A percentile compares a stretch with the other conserved stretches of the same genome.
Conservation (phyloP, 1,140 invertebrate genomes). For the Macrosteles quadrilineatus region DNA sequence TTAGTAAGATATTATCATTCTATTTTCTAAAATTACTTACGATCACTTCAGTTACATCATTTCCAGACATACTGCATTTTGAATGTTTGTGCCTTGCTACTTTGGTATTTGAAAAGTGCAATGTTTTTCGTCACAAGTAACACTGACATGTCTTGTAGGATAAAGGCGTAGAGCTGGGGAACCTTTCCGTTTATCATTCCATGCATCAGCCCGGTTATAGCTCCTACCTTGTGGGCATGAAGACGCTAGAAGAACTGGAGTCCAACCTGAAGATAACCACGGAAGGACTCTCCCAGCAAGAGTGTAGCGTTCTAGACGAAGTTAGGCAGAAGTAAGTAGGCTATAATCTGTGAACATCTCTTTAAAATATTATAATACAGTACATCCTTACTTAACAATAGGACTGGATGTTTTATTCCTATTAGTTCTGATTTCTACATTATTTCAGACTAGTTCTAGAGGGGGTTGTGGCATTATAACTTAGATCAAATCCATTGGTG, state of each 20-base stretch:
- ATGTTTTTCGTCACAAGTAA: no score
- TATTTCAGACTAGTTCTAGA: not conserved
- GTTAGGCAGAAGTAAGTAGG: slow-evolving; percentile 63
- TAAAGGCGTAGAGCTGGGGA: slow-evolving; percentile 66
- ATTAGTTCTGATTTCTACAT: not conserved
- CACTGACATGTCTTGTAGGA: no score
- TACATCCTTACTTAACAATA: not conserved
- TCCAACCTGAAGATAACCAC: slow-evolving; percentile 61
- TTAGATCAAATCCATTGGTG: not conserved
- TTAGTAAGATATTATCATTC: no score
- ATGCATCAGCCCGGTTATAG: slow-evolving; percentile 57
- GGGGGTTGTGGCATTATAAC: not conserved
- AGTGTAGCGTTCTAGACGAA: slow-evolving; percentile 59
- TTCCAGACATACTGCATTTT: no score
- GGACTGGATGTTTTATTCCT: not conserved
- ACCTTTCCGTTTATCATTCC: slow-evolving; percentile 68
- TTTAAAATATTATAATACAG: not conserved
- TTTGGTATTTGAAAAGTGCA: no score
- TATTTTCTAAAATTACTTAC: no score
- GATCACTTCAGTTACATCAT: no score
- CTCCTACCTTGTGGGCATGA: slow-evolving; percentile 71
- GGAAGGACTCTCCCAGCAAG: slow-evolving; percentile 61
- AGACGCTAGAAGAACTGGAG: slow-evolving; percentile 59
- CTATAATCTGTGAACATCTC: slow-evolving; percentile 21
- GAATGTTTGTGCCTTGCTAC: no score